These are phyloP conservation scores for Grapholita molesta DNA, from an alignment of 1,140 invertebrate species.

Conservation along the genomic window DNA sequence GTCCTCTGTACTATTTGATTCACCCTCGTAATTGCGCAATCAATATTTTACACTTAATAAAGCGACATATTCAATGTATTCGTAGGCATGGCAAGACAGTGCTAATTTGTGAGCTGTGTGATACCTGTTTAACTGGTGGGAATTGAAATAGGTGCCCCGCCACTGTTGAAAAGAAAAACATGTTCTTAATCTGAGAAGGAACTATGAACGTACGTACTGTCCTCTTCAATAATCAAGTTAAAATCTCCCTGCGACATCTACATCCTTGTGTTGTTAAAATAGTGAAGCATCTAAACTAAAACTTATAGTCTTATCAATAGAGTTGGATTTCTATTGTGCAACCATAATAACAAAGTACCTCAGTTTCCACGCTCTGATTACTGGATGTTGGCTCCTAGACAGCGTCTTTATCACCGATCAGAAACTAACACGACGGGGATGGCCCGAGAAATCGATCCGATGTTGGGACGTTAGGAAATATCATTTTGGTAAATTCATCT, in stretches of 20 bases:
- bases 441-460: constrained; percentile 35
- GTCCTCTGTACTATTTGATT: no score
- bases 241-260: constrained; percentile 44
- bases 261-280: constrained; percentile 49
- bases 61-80: no score
- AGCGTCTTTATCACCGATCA: constrained; percentile 73
- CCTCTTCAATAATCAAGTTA: constrained; percentile 15
- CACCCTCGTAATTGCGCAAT: no score
- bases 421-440: constrained; percentile 45
- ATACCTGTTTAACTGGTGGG: no score
- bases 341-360: constrained; percentile 58
- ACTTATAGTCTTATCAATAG: constrained; percentile 19
- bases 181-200: constrained; percentile 1
- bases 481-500: neutral
- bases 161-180: no score
- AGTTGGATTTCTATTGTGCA: constrained; percentile 37
- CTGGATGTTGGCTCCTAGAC: constrained; percentile 75
- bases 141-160: no score
- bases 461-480: neutral
- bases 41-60: no score
- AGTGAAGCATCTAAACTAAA: constrained; percentile 24
- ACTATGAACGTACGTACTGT: neutral
- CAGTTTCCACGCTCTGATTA: constrained; percentile 77
- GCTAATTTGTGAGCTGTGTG: no score
- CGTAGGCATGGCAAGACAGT: no score